Evolutionary conservation across 2,113 vertebrate species (phyloP), one percentile per base, ranked within the genome.

Genomic region (Myiozetetes cayanensis): DNA sequence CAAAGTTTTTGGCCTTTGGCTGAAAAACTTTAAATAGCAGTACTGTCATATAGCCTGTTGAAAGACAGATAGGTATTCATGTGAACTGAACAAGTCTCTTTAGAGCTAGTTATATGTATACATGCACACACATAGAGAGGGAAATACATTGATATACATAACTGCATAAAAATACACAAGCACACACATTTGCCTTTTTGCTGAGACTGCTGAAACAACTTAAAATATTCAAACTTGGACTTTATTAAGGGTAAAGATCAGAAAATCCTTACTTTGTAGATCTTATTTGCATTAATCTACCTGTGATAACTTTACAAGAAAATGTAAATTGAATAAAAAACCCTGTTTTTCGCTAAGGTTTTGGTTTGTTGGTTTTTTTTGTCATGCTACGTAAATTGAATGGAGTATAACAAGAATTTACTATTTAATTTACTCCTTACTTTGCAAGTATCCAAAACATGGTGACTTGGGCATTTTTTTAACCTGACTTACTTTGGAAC

Each of bases 1-100:
- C 56, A 91, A 94, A 87, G 39, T n/a, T 89, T 89, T 85, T 92
- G 88, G 87, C 94, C 80, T 96, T 94, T 88, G 58, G 23, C 85
- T 94, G 72, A 71, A 82, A 96, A 95, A 68, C 35, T 82, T 93
- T 79, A 94, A 93, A 90, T 83, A 82, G 61, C 30, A 77, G 35
- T n/a, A 81, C 50, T 61, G 43, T 86, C 80, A 75, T 66, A 62
- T 12, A 76, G n/a, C 30, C 28, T 24, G 44, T n/a, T 59, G 77
- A 93, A 94, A 91, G 63, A 91, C 12, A 70, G 53, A 91, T 44
- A 85, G 17, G 12, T 31, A 85, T 56, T 87, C 39, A 39, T 31
- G 25, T 76, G 49, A 85, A 53, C 41, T 33, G 53, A 82, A 47
- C 20, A 79, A 79, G 12, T 59, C 62, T 41, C 20, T 46, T 63